Percentiles rank a stretch among this genome's conserved stretches.
Evolutionary conservation across 2,113 vertebrate species (phyloP).

Genomic region (Gila orcuttii): DNA sequence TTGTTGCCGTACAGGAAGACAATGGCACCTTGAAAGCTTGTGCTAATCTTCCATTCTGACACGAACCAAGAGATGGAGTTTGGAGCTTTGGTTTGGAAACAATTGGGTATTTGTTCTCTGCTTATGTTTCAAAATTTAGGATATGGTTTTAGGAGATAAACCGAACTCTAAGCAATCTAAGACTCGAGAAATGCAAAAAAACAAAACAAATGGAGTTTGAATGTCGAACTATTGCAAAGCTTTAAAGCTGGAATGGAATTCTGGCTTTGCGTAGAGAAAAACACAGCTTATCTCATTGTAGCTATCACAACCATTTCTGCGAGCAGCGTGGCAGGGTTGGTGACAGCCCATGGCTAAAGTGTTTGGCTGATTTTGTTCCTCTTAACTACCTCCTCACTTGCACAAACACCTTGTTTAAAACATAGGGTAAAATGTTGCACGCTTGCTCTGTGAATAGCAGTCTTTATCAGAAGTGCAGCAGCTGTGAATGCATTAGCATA

Average conservation of each 20-base stretch:
- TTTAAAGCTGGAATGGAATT: constrained; percentile 60
- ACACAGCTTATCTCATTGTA: constrained; percentile 69
- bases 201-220: constrained; percentile 65
- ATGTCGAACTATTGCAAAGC: constrained; percentile 66
- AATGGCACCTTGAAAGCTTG: constrained; percentile 71
- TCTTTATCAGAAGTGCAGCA: constrained; percentile 71
- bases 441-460: constrained; percentile 54
- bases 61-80: constrained; percentile 64
- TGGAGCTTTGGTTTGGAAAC: constrained; percentile 68
- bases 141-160: constrained; percentile 74
- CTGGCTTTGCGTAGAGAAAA: constrained; percentile 57
- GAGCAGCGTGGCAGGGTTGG: constrained; percentile 60
- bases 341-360: constrained; percentile 63
- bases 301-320: constrained; percentile 63
- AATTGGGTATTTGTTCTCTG: constrained; percentile 74
- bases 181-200: constrained; percentile 56
- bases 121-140: constrained; percentile 70
- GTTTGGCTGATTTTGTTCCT: constrained; percentile 65
- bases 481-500: constrained; percentile 67
- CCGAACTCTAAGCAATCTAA: constrained; percentile 70
- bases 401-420: constrained; percentile 67
- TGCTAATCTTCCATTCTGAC: constrained; percentile 76
- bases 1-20: constrained; percentile 69
- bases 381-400: constrained; percentile 63
- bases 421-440: constrained; percentile 54